Evolutionary conservation across 1,140 invertebrate species (phyloP), one percentile per base, ranked within the genome.

Genomic region (Hestina assimilis): DNA sequence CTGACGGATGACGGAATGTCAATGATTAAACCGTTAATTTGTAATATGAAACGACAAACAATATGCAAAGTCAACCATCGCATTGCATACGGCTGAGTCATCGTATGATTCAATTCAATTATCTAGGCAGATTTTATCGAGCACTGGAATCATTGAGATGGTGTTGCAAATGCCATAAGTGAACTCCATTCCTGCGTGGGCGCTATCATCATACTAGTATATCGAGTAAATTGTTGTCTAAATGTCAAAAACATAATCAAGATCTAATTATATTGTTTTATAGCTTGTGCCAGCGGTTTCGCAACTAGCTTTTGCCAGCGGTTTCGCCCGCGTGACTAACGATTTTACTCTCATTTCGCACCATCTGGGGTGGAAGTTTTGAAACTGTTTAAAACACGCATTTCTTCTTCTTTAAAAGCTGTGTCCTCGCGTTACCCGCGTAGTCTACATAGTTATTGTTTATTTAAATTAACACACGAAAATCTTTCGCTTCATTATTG

Each of bases 81-180:
- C 54, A 57, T 57, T 41, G 35, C 54, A 23, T 41, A 48, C 46
- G 31, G 20, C 45, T 57, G 48, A 57, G 54, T 57, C 54, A 57
- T 48, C 35, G 28, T 42, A 38, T 59, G 47, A 59, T 59, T 59
- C 56, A 46, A 59, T 59, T 52, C 47, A 59, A 59, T 59, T 52
- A 59, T 52, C 48, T 59, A 46, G 48, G 41, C 47, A 59, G 40
- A 59, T 59, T 38, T 52, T 52, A 59, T 59, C 56, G 28, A 20
- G 35, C 50, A 35, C 11, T 52, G 41, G 56, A 31, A 46, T 31
- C 56, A 29, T 46, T 52, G 23, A 28, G 38, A 59, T 52, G 56
- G 48, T 52, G 56, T 59, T 41, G 47, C 41, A 52, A 59, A 59
- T 59, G 47, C 56, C 56, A 59, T 59, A 59, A 59, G 48, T 24